phyloP scores from a whole-genome alignment of 2,888 invertebrate species.

The Cylloceria caligata region DNA sequence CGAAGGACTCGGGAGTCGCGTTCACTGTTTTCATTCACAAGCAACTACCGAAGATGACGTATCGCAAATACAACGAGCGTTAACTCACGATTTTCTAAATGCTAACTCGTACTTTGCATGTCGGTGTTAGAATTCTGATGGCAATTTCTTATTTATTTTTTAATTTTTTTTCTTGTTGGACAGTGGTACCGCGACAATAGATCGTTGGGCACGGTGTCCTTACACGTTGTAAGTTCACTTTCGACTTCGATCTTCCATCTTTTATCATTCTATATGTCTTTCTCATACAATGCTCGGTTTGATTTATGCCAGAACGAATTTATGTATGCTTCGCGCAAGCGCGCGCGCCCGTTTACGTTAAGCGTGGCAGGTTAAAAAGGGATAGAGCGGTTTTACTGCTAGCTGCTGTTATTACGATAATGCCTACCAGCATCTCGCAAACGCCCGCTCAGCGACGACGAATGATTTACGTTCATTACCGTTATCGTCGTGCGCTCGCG shows the following conservation, averaged over 20 bases:
- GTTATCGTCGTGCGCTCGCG: conserved; percentile 62
- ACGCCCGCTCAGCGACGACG: conserved; percentile 67
- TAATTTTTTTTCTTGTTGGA: conserved; percentile 8
- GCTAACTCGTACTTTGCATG: conserved; percentile 32
- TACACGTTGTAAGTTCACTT: conserved; percentile 58
- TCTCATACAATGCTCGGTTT: conserved; percentile 57
- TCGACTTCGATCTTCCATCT: conserved; percentile 55
- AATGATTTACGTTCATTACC: conserved; percentile 66
- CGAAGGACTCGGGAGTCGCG: conserved; percentile 73
- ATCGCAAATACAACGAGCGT: conserved; percentile 31
- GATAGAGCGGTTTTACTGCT: conserved; percentile 60
- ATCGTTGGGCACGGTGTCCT: conserved; percentile 56
- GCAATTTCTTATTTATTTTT: conserved; percentile 32
- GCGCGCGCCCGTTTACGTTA: conserved; percentile 51
- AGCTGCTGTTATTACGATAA: conserved; percentile 57
- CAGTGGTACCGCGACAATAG: conserved; percentile 47
- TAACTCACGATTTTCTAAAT: conserved; percentile 59
- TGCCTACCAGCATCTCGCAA: conserved; percentile 55
- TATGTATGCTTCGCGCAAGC: conserved; percentile 50
- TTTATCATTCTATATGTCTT: conserved; percentile 47
- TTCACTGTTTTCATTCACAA: conserved; percentile 42
- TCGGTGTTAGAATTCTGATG: neutral
- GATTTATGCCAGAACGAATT: conserved; percentile 70
- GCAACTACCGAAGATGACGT: conserved; percentile 18
- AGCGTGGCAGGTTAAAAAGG: conserved; percentile 56